Conservation (phyloP, 2,888 invertebrate genomes). For the Galeruca laticollis region DNA sequence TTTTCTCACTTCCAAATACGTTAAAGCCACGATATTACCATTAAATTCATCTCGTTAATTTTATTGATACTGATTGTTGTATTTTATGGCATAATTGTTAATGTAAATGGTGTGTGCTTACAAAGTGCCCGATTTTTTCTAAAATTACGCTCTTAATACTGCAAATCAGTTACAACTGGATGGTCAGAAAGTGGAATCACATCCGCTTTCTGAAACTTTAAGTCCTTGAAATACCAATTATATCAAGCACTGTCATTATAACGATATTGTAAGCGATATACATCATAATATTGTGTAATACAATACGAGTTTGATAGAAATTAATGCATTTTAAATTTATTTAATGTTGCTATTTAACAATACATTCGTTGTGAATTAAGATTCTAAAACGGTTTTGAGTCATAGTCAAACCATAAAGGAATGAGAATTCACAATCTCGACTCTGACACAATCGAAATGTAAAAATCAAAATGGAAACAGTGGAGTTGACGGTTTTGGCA, state of each 20-base stretch:
- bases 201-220: constrained; percentile 25
- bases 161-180: constrained; percentile 31
- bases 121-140: not conserved
- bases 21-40: constrained; percentile 35
- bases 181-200: constrained; percentile 24
- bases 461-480: too few species aligned
- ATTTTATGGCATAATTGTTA: constrained; percentile 15
- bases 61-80: constrained; percentile 26
- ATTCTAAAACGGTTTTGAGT: too few species aligned
- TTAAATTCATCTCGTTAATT: constrained; percentile 28
- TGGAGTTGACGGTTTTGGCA: too few species aligned
- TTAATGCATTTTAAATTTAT: not conserved
- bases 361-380: too few species aligned
- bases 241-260: not conserved
- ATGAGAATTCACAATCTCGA: too few species aligned
- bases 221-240: constrained; percentile 24
- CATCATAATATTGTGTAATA: not conserved
- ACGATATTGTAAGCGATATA: not conserved
- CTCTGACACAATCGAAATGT: too few species aligned
- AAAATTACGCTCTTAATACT: constrained; percentile 26
- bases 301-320: not conserved
- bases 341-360: not conserved
- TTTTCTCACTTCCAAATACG: not conserved
- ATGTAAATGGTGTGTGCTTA: constrained; percentile 20
- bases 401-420: too few species aligned